Percentiles rank a stretch among this genome's conserved stretches.
Evolutionary conservation across 1,140 invertebrate genomes (phyloP).

Genomic region (Glossosoma conforme): DNA sequence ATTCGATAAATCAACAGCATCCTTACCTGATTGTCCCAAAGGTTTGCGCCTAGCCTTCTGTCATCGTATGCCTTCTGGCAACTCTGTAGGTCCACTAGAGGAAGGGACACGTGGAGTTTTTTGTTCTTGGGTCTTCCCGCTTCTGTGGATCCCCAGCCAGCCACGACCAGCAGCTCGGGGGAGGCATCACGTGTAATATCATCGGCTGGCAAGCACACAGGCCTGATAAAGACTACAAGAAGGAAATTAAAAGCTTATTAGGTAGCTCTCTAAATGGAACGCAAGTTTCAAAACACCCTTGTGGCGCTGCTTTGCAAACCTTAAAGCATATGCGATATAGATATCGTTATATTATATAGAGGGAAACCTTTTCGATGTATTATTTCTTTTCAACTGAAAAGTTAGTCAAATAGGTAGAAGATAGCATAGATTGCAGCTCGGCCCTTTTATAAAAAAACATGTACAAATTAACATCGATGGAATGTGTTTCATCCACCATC

Average conservation of each 20-base stretch:
- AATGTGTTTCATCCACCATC: too few species aligned
- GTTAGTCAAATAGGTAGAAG: too few species aligned
- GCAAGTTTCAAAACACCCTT: background rate
- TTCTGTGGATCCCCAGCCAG: constrained; percentile 64
- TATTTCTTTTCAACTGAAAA: too few species aligned
- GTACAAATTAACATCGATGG: too few species aligned
- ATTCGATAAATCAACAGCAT: too few species aligned
- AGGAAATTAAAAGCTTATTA: constrained; percentile 29
- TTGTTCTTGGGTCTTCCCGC: constrained; percentile 37
- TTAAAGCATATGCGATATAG: too few species aligned
- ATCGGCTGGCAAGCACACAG: constrained; percentile 12
- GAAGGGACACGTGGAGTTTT: constrained; percentile 36
- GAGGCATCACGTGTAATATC: background rate
- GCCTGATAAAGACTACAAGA: constrained; percentile 31
- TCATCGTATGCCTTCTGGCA: background rate
- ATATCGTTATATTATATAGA: too few species aligned
- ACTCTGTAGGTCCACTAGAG: constrained; percentile 27
- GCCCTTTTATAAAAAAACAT: too few species aligned
- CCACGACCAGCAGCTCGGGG: constrained; percentile 49
- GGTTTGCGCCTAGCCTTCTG: background rate
- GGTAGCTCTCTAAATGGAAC: background rate
- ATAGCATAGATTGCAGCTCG: too few species aligned
- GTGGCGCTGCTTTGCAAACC: too few species aligned
- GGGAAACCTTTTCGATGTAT: too few species aligned
- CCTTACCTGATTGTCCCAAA: constrained; percentile 19